Evolutionary conservation across 1,140 invertebrate species (phyloP), one percentile per base, ranked within the genome.

Genomic region (Neodiprion virginianus): DNA sequence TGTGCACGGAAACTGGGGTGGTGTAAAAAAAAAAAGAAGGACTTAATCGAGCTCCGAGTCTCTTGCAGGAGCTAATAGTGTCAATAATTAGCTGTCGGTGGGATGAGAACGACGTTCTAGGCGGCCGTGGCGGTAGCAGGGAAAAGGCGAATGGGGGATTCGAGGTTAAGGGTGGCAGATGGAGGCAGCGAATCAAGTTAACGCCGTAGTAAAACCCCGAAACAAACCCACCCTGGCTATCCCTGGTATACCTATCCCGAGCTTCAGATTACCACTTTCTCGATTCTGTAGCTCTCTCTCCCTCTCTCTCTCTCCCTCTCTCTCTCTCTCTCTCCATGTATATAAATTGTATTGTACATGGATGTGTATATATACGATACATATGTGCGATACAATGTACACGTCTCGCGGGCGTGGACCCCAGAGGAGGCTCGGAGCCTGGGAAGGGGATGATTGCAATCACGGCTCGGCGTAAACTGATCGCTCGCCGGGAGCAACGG

Each of bases 181-280:
- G 61, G 76, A 72, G 74, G 69, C 69, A 40, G 49, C 48, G 80
- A 79, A 82, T 80, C 75, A 76, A 82, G 81, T 80, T 82, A 80
- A 79, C 78, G 78, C 76, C 74, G 78, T 76, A 80, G 79, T 79
- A 80, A 80, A 79, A 80, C 76, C 79, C 79, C 76, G 76, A 78
- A 79, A 81, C 80, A 78, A 80, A 82, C 81, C 78, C 79, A 72
- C 67, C 75, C 53, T 17, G 53, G 53, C n/a, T 61, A 61, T 12
- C 11, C n/a, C 28, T 12, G 53, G 53, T 61, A 8, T 61, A 61
- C 53, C 53, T 61, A 61, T 61, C 53, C 53, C 77, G 71, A 28
- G 75, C 77, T 80, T 77, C 77, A 77, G 78, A 80, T 82, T 80
- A 82, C 74, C 78, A 80, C 79, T 77, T 79, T 73, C 79, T 72